Percentiles rank a stretch among this genome's conserved stretches.
phyloP scores from a whole-genome alignment of 2,797 vertebrate species.

The Brachymystax lenok region DNA sequence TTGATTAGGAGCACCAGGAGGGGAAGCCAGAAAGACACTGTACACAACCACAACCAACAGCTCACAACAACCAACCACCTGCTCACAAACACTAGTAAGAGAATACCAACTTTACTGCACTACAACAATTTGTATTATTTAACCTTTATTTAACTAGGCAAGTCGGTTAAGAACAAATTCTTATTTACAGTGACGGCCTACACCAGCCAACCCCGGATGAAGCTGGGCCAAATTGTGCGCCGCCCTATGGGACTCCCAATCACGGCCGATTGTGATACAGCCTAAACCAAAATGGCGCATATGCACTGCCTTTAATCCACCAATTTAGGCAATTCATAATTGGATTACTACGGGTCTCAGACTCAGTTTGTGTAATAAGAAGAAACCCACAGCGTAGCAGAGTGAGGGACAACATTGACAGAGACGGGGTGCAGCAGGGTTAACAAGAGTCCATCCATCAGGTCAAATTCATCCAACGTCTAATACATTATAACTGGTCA shows the following conservation, averaged over 20 bases:
- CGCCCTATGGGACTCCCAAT: too few species aligned
- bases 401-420: not conserved
- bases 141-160: too few species aligned
- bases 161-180: too few species aligned
- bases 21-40: constrained; percentile 6
- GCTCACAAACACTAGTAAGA: not conserved
- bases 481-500: not conserved
- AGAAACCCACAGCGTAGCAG: not conserved
- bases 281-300: not conserved
- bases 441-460: constrained; percentile 21
- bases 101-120: not conserved
- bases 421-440: not conserved
- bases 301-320: not conserved
- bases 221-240: too few species aligned
- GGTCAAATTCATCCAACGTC: constrained; percentile 40
- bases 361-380: not conserved
- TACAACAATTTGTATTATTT: not conserved
- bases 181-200: too few species aligned
- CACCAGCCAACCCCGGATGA: too few species aligned
- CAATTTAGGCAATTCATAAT: not conserved
- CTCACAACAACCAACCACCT: not conserved
- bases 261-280: too few species aligned
- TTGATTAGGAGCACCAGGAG: not conserved
- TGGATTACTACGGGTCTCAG: not conserved
- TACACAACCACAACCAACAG: not conserved